Percentiles rank a stretch among this genome's conserved stretches.
Evolutionary conservation across 1,140 invertebrate species (phyloP).

Genomic region (Microplitis mediator): DNA sequence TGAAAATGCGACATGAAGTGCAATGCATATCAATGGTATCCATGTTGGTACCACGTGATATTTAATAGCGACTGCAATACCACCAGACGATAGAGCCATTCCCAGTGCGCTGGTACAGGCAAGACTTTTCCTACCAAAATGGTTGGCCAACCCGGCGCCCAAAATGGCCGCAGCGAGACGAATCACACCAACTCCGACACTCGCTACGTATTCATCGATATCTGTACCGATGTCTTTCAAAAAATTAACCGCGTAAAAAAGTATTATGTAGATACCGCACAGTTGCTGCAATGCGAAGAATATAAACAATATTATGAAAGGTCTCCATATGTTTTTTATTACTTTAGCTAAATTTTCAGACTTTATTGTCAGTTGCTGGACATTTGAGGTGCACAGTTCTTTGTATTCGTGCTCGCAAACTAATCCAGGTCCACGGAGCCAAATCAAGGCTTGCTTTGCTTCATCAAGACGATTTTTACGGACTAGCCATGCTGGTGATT

Average conservation of each 20-base stretch:
- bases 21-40: conserved; percentile 68
- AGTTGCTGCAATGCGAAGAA: conserved; percentile 76
- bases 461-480: conserved; percentile 66
- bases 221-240: conserved; percentile 71
- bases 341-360: not conserved
- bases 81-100: conserved; percentile 68
- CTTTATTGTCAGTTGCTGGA: conserved; percentile 24
- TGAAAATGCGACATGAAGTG: conserved; percentile 72
- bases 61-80: conserved; percentile 58
- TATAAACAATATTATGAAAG: conserved; percentile 68
- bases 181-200: conserved; percentile 73
- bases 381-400: conserved; percentile 37
- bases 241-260: conserved; percentile 77
- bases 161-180: conserved; percentile 11
- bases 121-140: conserved; percentile 70
- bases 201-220: conserved; percentile 72
- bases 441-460: conserved; percentile 68
- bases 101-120: conserved; percentile 70
- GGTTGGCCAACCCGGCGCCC: conserved; percentile 69
- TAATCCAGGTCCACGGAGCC: conserved; percentile 67
- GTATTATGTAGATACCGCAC: conserved; percentile 76
- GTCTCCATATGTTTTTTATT: conserved; percentile 64
- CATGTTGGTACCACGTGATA: conserved; percentile 42
- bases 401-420: conserved; percentile 44
- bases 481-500: conserved; percentile 74